phyloP scores from a whole-genome alignment of 2,113 vertebrate species.

The Psilopogon haemacephalus region DNA sequence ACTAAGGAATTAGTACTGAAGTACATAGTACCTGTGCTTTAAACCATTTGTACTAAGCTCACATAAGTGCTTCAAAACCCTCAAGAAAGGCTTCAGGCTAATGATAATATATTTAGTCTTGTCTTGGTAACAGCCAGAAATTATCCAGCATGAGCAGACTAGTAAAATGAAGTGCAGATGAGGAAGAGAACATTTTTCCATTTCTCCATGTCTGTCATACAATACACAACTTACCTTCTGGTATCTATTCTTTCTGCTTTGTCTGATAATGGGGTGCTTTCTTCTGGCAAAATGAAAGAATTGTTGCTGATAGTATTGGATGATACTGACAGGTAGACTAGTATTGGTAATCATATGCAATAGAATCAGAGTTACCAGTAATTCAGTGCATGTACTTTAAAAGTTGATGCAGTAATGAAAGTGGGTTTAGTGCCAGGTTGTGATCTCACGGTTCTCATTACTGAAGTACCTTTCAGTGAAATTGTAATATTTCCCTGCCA shows the following conservation, averaged over 20 bases:
- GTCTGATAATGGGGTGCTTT: background rate
- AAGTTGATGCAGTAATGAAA: background rate
- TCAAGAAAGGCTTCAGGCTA: background rate
- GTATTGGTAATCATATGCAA: background rate
- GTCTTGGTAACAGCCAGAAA: background rate
- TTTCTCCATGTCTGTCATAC: background rate
- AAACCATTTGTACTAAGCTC: background rate
- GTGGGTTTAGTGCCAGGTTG: background rate
- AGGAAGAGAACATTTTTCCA: background rate
- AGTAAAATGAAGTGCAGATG: background rate
- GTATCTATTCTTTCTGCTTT: background rate
- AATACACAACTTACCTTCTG: background rate
- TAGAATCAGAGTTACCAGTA: background rate
- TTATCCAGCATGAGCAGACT: background rate
- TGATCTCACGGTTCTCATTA: background rate
- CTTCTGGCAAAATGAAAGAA: background rate
- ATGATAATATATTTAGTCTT: background rate
- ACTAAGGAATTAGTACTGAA: background rate
- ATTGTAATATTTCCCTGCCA: background rate
- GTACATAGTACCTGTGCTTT: background rate
- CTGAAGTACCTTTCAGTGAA: background rate
- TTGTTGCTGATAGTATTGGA: background rate
- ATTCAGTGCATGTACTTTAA: background rate
- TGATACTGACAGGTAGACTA: background rate
- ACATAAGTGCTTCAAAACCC: background rate